A percentile compares a stretch with the other conserved stretches of the same genome.
Conservation (phyloP, 2,888 invertebrate genomes). For the Diabrotica balteata region DNA sequence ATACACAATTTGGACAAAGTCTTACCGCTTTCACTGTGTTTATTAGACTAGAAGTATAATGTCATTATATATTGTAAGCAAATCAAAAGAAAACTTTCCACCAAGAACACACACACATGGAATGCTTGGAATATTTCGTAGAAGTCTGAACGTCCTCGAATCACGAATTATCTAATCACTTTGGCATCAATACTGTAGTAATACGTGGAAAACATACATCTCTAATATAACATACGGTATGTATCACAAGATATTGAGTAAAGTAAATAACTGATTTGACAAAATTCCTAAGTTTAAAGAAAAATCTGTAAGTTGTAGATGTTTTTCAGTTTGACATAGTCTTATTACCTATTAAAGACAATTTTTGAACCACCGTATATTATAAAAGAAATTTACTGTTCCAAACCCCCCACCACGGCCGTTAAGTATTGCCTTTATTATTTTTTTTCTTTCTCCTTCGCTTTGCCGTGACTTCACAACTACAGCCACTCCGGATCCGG, state of each 20-base stretch:
- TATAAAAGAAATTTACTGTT: conserved; percentile 2
- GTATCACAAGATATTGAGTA: no score
- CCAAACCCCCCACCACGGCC: neutral
- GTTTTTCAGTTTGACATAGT: no score
- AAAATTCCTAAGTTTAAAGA: no score
- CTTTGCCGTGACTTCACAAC: conserved; percentile 72
- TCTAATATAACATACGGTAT: no score
- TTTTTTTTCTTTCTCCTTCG: conserved; percentile 41
- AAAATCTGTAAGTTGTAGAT: no score
- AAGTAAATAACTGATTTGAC: no score
- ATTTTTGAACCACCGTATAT: no score
- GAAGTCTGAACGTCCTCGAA: conserved; percentile 6
- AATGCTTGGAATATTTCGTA: conserved; percentile 25
- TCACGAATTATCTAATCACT: conserved; percentile 16
- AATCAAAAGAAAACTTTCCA: conserved; percentile 6
- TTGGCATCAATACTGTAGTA: conserved; percentile 27
- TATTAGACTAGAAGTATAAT: conserved; percentile 23
- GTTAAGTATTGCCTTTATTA: conserved; percentile 16
- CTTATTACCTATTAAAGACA: no score
- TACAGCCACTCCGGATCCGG: conserved; percentile 81
- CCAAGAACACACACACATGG: conserved; percentile 27
- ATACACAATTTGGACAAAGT: neutral
- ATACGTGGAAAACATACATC: no score
- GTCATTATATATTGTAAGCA: neutral
- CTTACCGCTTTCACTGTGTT: conserved; percentile 12